A percentile compares a stretch with the other conserved stretches of the same genome.
phyloP scores from a whole-genome alignment of 2,888 invertebrate genomes.

The Hymenopus coronatus region DNA sequence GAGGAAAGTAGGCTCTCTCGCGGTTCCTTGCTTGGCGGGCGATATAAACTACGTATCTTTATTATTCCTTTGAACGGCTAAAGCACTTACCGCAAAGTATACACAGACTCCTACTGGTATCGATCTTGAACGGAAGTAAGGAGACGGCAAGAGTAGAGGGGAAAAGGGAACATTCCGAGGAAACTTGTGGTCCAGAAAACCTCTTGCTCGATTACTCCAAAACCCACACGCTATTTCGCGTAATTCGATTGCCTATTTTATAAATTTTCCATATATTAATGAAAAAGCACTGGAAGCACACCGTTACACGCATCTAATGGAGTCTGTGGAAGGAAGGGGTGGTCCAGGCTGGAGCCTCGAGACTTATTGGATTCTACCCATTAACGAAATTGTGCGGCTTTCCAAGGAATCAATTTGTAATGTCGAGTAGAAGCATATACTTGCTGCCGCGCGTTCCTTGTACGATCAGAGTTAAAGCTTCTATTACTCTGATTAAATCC shows the following conservation, averaged over 20 bases:
- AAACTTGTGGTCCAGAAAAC: slow-evolving; percentile 19
- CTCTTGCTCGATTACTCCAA: slow-evolving; percentile 29
- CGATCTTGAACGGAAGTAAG: slow-evolving; percentile 5
- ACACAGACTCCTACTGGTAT: slow-evolving; percentile 15
- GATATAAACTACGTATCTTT: slow-evolving; percentile 19
- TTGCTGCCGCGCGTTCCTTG: not conserved
- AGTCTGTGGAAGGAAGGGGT: not conserved
- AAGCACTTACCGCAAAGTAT: slow-evolving; percentile 32
- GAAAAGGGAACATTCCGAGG: not conserved
- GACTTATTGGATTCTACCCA: slow-evolving; percentile 33
- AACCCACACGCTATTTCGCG: slow-evolving; percentile 20
- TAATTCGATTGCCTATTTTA: slow-evolving; percentile 34
- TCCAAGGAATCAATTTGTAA: slow-evolving; percentile 35
- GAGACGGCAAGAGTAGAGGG: not conserved
- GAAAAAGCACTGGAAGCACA: slow-evolving; percentile 30
- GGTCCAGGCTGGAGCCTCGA: slow-evolving; percentile 12
- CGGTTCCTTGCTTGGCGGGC: slow-evolving; percentile 1
- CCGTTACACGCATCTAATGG: slow-evolving; percentile 26
- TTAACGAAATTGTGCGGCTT: slow-evolving; percentile 34
- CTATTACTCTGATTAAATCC: slow-evolving; percentile 36
- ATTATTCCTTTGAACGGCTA: slow-evolving; percentile 20
- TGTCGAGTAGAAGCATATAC: slow-evolving; percentile 23
- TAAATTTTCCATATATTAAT: slow-evolving; percentile 34
- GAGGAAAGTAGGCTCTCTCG: not conserved
- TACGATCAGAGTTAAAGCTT: slow-evolving; percentile 28